Conservation (phyloP, 2,888 invertebrate genomes). For the Helleia helle region DNA sequence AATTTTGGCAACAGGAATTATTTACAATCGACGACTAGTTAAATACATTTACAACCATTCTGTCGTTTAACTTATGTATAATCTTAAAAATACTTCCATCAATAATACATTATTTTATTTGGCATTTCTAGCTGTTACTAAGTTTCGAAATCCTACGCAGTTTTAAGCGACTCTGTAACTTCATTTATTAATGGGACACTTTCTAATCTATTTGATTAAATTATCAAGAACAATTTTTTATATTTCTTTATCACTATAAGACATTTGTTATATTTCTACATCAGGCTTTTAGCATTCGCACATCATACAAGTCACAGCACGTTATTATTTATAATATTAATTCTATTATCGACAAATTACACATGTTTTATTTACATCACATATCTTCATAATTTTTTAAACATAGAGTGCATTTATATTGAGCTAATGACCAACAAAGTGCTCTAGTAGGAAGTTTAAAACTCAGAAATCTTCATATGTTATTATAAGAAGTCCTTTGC, state of each 20-base stretch:
- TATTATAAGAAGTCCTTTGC: constrained; percentile 24
- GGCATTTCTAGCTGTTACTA: constrained; percentile 19
- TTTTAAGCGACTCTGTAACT: constrained; percentile 9
- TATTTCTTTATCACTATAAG: constrained; percentile 3
- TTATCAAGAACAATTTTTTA: neutral
- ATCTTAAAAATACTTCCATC: constrained; percentile 1
- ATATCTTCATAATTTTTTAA: constrained; percentile 30
- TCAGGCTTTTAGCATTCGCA: constrained; percentile 23
- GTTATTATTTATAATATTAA: constrained; percentile 24
- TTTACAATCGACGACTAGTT: constrained; percentile 19
- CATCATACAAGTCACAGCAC: constrained; percentile 56
- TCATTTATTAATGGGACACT: neutral
- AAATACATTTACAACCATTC: constrained; percentile 5
- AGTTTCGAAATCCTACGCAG: constrained; percentile 12
- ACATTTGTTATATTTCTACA: constrained; percentile 3
- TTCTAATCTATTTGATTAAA: constrained; percentile 4
- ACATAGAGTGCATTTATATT: constrained; percentile 43
- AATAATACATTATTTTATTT: constrained; percentile 12
- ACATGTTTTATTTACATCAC: constrained; percentile 49
- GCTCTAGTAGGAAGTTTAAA: constrained; percentile 29
- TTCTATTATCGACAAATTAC: constrained; percentile 38
- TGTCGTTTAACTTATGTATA: constrained; percentile 11
- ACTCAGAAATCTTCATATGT: constrained; percentile 18
- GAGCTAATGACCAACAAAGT: constrained; percentile 56
- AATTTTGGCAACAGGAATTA: constrained; percentile 28